A percentile compares a stretch with the other conserved stretches of the same genome.
These are phyloP conservation scores for Rattus norvegicus DNA, from an alignment of 2,113 vertebrate genomes.

Conservation along the genomic window DNA sequence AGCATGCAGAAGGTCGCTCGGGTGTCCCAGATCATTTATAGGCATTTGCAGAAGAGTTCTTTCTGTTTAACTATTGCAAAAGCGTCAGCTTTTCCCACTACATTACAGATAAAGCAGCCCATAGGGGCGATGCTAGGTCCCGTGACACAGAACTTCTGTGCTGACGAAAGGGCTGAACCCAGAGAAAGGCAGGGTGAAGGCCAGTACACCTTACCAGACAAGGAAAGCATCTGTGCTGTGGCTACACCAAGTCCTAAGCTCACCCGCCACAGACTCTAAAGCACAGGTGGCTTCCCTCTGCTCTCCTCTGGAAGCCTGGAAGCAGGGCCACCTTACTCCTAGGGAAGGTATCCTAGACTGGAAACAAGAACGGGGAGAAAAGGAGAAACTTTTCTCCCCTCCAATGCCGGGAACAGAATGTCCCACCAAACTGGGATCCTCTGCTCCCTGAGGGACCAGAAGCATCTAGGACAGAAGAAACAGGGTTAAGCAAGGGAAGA, in stretches of 20 bases:
- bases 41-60: background rate
- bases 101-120: background rate
- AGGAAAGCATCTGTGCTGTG: fast-evolving
- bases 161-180: background rate
- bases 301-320: background rate
- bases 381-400: no score
- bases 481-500: background rate
- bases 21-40: fast-evolving
- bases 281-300: background rate
- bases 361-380: no score
- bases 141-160: fast-evolving
- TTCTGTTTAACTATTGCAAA: background rate
- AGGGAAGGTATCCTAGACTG: background rate
- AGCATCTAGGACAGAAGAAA: background rate
- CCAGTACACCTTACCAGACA: background rate
- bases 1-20: background rate
- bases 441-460: background rate
- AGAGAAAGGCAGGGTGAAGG: fast-evolving
- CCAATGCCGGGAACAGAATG: background rate
- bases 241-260: no score
- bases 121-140: background rate
- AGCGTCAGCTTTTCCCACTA: fast-evolving
- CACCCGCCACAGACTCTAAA: no score
- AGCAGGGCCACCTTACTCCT: background rate
- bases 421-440: background rate